Evolutionary conservation across 2,113 vertebrate genomes (phyloP), one percentile per base, ranked within the genome.

Genomic region (Larimichthys crocea): DNA sequence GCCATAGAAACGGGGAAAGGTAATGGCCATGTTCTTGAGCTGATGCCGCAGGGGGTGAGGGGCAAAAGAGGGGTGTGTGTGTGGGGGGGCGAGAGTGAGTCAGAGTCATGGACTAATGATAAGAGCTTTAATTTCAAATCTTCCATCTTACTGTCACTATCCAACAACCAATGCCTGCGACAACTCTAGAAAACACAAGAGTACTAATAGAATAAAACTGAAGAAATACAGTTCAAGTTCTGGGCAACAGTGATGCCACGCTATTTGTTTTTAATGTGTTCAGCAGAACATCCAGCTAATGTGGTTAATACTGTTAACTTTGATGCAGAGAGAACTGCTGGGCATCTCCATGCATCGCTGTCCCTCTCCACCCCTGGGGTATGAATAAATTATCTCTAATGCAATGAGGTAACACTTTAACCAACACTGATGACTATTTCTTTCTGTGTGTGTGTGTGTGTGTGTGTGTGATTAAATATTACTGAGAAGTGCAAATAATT

Each of bases 1-100:
- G 93, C 94, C 93, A 95, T 92, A 91, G 94, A 83, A 95, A 95
- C 94, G 48, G 67, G 86, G 90, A 89, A 90, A 94, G 86, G 92
- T 95, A 94, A 94, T 91, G 91, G 89, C 92, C 91, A 86, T 91
- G 91, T 93, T 93, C 91, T 91, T 80, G 86, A 93, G 91, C 88
- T 88, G 83, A 90, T 92, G 93, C 93, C 50, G 83, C 91, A 88
- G 91, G 90, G 88, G 87, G 84, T 88, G 85, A 75, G 84, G 84
- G 90, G 88, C 68, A 76, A 80, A 84, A 79, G 72, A 56, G 15
- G 19, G 22, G 80, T 42, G 71, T 42, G 77, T 68, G 59, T 60
- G 67, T n/a, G 79, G 48, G 26, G 26, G 68, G 74, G 55, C 42
- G 82, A 40, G 44, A 83, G 72, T 90, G 88, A 90, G 83, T 78